These are phyloP conservation scores for Hypotaenidia okinawae DNA, from an alignment of 2,797 vertebrate genomes.

Conservation along the genomic window DNA sequence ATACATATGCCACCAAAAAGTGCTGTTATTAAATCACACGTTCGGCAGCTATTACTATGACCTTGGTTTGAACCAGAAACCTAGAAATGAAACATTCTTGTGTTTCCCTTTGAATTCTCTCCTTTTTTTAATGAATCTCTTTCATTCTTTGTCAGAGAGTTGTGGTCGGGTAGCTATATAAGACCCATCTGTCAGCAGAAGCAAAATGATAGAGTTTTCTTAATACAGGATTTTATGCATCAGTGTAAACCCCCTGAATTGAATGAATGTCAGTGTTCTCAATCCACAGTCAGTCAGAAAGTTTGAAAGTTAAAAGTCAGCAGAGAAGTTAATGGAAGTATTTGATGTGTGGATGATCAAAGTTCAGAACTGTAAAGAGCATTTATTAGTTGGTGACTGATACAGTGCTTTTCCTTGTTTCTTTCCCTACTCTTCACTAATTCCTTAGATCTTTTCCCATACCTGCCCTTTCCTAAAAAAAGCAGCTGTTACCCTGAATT, in stretches of 20 bases:
- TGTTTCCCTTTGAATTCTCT: slow-evolving; percentile 56
- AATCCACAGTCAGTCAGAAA: slow-evolving; percentile 22
- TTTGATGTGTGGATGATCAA: slow-evolving; percentile 66
- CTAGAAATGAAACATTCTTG: slow-evolving; percentile 60
- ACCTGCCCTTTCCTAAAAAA: slow-evolving; percentile 31
- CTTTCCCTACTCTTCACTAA: not conserved
- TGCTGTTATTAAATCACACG: slow-evolving; percentile 28
- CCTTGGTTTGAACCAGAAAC: slow-evolving; percentile 64
- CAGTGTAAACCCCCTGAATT: not conserved
- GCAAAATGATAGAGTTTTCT: slow-evolving; percentile 62
- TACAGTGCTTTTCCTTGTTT: not conserved
- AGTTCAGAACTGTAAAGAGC: slow-evolving; percentile 48
- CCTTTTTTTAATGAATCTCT: slow-evolving; percentile 7
- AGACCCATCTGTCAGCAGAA: slow-evolving; percentile 61
- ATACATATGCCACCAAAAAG: not conserved
- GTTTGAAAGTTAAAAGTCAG: slow-evolving; percentile 52
- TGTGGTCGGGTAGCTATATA: not conserved
- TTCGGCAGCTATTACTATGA: slow-evolving; percentile 34
- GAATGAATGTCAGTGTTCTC: slow-evolving; percentile 36
- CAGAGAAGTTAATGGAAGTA: slow-evolving; percentile 62
- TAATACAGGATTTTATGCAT: slow-evolving; percentile 42
- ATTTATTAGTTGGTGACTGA: slow-evolving; percentile 61
- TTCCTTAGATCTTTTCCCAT: slow-evolving; percentile 41
- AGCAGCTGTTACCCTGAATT: slow-evolving; percentile 40
- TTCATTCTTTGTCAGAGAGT: slow-evolving; percentile 57